A percentile compares a stretch with the other conserved stretches of the same genome.
These are phyloP conservation scores for Myotis daubentonii DNA, from an alignment of 2,797 vertebrate species.

Conservation along the genomic window DNA sequence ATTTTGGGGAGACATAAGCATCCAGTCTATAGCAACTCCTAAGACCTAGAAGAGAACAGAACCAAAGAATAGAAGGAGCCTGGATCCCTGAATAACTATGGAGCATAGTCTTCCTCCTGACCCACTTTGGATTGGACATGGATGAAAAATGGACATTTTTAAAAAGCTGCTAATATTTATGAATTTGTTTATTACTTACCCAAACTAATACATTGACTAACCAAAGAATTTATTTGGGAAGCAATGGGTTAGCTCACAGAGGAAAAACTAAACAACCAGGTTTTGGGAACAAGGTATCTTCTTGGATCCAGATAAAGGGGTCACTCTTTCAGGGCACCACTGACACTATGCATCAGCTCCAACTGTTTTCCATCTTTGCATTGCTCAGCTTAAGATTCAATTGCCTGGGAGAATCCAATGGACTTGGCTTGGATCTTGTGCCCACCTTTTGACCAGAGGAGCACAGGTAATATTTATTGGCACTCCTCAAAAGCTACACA, in stretches of 20 bases:
- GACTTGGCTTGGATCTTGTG: not conserved
- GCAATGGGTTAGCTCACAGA: not conserved
- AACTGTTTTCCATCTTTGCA: not conserved
- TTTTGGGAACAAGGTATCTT: not conserved
- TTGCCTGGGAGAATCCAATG: not conserved
- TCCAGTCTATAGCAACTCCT: not conserved
- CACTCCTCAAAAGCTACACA: not conserved
- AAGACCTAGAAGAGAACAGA: not conserved
- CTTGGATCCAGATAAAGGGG: not conserved
- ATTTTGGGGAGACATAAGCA: not conserved
- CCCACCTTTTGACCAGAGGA: not conserved
- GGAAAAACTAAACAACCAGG: not conserved
- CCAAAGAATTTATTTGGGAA: slow-evolving; percentile 27
- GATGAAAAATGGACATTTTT: slow-evolving; percentile 14
- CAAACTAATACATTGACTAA: not conserved
- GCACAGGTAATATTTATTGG: not conserved
- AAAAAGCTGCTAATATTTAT: not conserved
- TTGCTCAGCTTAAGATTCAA: not conserved
- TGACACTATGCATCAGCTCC: not conserved
- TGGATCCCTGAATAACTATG: not conserved
- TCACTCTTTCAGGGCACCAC: not conserved
- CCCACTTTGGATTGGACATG: not conserved
- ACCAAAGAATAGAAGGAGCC: not conserved
- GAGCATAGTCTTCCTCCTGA: not conserved
- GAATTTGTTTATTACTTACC: not conserved